phyloP scores from a whole-genome alignment of 2,888 invertebrate species.

The Mythimna ferrago region DNA sequence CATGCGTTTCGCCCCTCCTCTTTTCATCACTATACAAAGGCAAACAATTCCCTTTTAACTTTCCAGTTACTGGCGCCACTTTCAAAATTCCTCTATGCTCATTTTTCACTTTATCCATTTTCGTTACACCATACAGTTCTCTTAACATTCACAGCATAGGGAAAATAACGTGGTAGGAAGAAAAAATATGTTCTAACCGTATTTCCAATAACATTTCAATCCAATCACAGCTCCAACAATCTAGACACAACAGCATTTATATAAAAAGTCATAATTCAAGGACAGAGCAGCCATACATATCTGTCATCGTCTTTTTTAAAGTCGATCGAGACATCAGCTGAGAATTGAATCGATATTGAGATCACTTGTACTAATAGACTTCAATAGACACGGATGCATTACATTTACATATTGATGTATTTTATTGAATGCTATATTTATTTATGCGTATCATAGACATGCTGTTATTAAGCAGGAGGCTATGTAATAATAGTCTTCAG shows the following conservation, averaged over 20 bases:
- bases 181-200: background rate
- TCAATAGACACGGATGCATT: slow-evolving; percentile 72
- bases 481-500: background rate
- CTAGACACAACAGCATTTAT: slow-evolving; percentile 12
- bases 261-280: slow-evolving; percentile 47
- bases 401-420: slow-evolving; percentile 11
- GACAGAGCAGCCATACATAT: slow-evolving; percentile 53
- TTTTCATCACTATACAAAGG: no score
- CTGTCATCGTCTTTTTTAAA: slow-evolving; percentile 63
- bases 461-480: background rate
- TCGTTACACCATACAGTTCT: no score
- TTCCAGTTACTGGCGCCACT: no score
- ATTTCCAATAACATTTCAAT: background rate
- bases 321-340: slow-evolving; percentile 57
- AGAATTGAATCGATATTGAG: slow-evolving; percentile 76
- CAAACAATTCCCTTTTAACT: no score
- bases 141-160: no score
- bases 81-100: no score
- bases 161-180: no score
- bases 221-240: background rate
- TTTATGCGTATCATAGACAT: background rate
- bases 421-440: slow-evolving; percentile 7
- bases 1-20: no score
- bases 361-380: slow-evolving; percentile 76
- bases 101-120: no score